Percentiles rank a stretch among this genome's conserved stretches.
Evolutionary conservation across 2,797 vertebrate species (phyloP).

Genomic region (Spea hammondii): DNA sequence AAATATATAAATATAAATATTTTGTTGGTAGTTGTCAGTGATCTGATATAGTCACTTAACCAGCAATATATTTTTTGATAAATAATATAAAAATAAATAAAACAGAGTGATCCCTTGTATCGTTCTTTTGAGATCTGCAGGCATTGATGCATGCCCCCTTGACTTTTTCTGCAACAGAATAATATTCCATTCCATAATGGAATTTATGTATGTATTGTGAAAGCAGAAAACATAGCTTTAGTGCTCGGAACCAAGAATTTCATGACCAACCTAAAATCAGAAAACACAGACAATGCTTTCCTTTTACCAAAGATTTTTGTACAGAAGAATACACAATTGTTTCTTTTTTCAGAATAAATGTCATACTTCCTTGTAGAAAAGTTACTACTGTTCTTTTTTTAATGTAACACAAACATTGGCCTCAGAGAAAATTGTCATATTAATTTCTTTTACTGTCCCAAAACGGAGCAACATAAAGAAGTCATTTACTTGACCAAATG

Average conservation of each 20-base stretch:
- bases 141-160: neutral
- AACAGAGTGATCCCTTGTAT: neutral
- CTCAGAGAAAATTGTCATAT: neutral
- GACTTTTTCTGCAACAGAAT: neutral
- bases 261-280: neutral
- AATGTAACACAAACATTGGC: neutral
- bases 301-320: neutral
- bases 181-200: constrained; percentile 1
- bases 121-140: neutral
- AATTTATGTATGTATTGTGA: neutral
- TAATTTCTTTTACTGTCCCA: neutral
- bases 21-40: no score
- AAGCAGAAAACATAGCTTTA: neutral
- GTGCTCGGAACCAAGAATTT: neutral
- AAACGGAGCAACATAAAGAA: constrained; percentile 18
- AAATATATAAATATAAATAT: no score
- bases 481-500: constrained; percentile 9
- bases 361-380: no score
- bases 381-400: neutral
- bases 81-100: neutral
- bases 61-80: no score
- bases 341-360: no score
- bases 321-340: no score
- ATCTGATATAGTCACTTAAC: no score
- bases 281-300: neutral